Evolutionary conservation across 2,888 invertebrate genomes (phyloP).

Genomic region (Melolontha melolontha): DNA sequence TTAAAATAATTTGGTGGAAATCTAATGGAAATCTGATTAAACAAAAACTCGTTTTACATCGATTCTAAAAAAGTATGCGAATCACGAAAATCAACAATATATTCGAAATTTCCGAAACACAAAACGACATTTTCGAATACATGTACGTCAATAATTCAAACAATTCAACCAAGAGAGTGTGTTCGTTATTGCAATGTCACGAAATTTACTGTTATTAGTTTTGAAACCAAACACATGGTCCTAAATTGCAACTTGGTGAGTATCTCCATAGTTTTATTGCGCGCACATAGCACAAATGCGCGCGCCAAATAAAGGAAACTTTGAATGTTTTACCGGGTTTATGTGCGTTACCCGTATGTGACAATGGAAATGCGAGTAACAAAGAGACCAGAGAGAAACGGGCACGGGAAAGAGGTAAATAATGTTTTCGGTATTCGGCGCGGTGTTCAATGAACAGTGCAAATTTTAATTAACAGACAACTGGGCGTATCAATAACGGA

Average conservation of each 20-base stretch:
- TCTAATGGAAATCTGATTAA: no score
- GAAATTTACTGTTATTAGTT: slow-evolving; percentile 34
- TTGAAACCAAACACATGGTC: slow-evolving; percentile 16
- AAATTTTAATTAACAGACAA: slow-evolving; percentile 42
- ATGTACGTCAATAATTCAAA: slow-evolving; percentile 3
- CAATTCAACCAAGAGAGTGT: slow-evolving; percentile 11
- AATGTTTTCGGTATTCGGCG: slow-evolving; percentile 21
- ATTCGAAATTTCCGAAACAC: no score
- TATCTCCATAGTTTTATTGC: slow-evolving; percentile 28
- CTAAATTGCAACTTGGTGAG: slow-evolving; percentile 18
- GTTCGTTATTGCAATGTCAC: slow-evolving; percentile 26
- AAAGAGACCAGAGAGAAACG: not conserved
- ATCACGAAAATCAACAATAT: no score
- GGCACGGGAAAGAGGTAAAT: slow-evolving; percentile 5
- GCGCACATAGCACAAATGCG: no score
- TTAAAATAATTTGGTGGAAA: no score
- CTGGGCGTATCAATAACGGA: slow-evolving; percentile 41
- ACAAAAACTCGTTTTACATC: no score
- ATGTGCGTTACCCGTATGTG: slow-evolving; percentile 2
- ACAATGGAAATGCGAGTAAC: not conserved
- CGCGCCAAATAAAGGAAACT: slow-evolving; percentile 25
- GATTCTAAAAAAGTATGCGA: no score
- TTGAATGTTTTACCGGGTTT: slow-evolving; percentile 16
- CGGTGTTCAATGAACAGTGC: slow-evolving; percentile 26
- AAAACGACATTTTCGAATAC: not conserved